Base-by-base conservation (phyloP, 2,888 invertebrate species). In the Amphipoea lucens region DNA sequence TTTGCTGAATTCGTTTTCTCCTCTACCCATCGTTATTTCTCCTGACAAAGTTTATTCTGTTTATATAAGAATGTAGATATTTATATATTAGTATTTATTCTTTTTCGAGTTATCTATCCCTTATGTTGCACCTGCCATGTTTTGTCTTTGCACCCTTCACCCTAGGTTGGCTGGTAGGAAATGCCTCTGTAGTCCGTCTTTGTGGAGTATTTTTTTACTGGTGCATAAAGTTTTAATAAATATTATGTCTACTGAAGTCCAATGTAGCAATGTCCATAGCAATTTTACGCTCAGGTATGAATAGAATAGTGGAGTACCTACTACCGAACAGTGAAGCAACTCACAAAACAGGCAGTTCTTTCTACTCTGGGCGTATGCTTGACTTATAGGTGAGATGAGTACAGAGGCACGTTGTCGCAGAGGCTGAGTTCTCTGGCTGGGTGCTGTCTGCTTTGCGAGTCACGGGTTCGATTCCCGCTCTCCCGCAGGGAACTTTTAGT, bases 391-490 rank as follows among this genome's bases (percentile, higher is more conserved):
- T 40, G 57, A n/a, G 40, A 57, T n/a, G 9, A 57, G 40, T 17
- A 57, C 1, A 36, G 14, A 70, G 3, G 14, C 36, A 14, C 11
- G 42, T 42, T 54, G 12, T 23, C 42, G 23, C 29, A 57, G 14
- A 29, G 4, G 29, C n/a, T 48, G 36, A 11, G 5, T 76, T 66
- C 9, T 48, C 9, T 48, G n/a, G 14, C 9, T 40, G n/a, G 14
- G 9, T 20, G 36, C 36, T 12, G 3, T 36, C 7, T 36, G 36
- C 12, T 48, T 76, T 63, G 23, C 0, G 6, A 17, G 17, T 48
- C 40, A 57, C 20, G 29, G 66, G 57, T 79, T 73, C 48, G 74
- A 73, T 79, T 80, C 74, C 66, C 11, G 36, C 9, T 77, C 17
- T n/a, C 29, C 29, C 17, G 20, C 48, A 23, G 23, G 36, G 2